A percentile compares a stretch with the other conserved stretches of the same genome.
These are phyloP conservation scores for Nasua narica DNA, from an alignment of 2,797 vertebrate genomes.

Conservation along the genomic window DNA sequence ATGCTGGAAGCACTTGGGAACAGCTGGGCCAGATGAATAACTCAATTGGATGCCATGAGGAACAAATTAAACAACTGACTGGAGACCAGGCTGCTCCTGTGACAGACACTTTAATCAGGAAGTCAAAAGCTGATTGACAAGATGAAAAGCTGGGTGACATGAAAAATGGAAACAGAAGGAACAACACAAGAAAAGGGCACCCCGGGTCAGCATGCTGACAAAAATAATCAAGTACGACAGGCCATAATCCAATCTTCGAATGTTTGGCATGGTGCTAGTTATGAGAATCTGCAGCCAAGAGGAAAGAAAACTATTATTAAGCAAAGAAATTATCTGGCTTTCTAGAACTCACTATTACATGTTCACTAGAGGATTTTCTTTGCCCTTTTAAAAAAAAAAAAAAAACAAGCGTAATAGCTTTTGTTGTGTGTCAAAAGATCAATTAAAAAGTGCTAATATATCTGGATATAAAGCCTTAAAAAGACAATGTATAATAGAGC, in stretches of 20 bases:
- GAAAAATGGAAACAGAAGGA: conserved; percentile 92
- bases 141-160: conserved; percentile 91
- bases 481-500: conserved; percentile 28
- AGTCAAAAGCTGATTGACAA: conserved; percentile 91
- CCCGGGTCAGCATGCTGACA: conserved; percentile 88
- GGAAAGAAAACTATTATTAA: conserved; percentile 87
- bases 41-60: conserved; percentile 89
- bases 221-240: conserved; percentile 90
- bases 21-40: conserved; percentile 90
- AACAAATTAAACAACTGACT: conserved; percentile 90
- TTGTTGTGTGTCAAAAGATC: conserved; percentile 63
- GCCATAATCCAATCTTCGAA: conserved; percentile 87
- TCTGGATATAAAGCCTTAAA: conserved; percentile 49
- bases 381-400: background rate
- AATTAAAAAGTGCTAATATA: conserved; percentile 65
- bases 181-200: conserved; percentile 88
- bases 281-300: conserved; percentile 84
- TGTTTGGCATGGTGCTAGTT: conserved; percentile 86
- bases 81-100: conserved; percentile 85
- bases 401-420: conserved; percentile 53
- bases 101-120: conserved; percentile 91
- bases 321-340: conserved; percentile 84
- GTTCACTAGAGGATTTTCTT: conserved; percentile 75
- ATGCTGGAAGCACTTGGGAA: conserved; percentile 88
- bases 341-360: conserved; percentile 76